Percentiles rank a stretch among this genome's conserved stretches.
These are phyloP conservation scores for Herminia tarsipennalis DNA, from an alignment of 2,888 invertebrate species.

Conservation along the genomic window DNA sequence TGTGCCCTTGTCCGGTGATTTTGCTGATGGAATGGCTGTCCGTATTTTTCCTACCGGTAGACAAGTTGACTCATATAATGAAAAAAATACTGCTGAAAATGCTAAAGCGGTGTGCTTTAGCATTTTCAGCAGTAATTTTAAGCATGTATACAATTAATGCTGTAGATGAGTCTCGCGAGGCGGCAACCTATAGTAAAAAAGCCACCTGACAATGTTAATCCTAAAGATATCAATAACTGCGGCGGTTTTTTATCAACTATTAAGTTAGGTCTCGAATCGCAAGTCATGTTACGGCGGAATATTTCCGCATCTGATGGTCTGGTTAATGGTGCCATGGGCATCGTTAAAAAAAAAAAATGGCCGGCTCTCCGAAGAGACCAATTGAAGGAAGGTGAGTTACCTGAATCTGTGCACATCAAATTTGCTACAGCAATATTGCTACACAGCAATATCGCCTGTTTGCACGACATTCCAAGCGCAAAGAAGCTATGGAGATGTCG, in stretches of 20 bases:
- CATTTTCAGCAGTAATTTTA: too few relatives aligned
- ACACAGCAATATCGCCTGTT: too few relatives aligned
- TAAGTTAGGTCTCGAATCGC: not conserved
- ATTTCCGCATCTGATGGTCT: too few relatives aligned
- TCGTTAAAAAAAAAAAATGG: not conserved
- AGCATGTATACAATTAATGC: too few relatives aligned
- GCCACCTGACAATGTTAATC: constrained; percentile 22
- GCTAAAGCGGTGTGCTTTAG: too few relatives aligned
- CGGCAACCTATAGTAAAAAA: constrained; percentile 11
- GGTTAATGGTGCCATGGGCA: not conserved
- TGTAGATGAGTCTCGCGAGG: too few relatives aligned
- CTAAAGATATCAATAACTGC: constrained; percentile 4
- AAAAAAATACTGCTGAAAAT: too few relatives aligned
- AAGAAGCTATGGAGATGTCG: constrained; percentile 39
- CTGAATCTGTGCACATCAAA: constrained; percentile 6
- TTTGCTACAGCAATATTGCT: constrained; percentile 13
- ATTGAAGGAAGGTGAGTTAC: too few relatives aligned
- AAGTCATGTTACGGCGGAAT: not conserved
- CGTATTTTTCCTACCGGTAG: constrained; percentile 6
- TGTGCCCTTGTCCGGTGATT: constrained; percentile 3
- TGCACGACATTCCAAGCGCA: constrained; percentile 30
- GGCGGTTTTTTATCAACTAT: constrained; percentile 3
- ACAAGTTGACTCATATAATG: constrained; percentile 7
- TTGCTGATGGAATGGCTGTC: constrained; percentile 6
- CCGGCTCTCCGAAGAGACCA: constrained; percentile 3